phyloP scores from a whole-genome alignment of 2,888 invertebrate genomes.

The Ypsolopha scabrella region DNA sequence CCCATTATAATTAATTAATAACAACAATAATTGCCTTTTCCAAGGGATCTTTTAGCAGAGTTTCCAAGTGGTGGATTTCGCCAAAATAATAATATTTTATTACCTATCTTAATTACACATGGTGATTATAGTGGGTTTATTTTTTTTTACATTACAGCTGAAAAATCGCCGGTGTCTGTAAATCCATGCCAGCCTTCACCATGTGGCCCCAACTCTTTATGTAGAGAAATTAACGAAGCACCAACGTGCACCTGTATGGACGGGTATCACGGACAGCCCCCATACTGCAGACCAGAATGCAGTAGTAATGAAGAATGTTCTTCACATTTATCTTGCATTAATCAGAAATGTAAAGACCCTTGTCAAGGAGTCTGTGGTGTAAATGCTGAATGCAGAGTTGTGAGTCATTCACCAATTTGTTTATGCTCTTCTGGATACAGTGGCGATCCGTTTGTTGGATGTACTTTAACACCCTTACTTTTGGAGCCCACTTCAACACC shows the following conservation, averaged over 20 bases:
- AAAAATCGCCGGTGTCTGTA: constrained; percentile 52
- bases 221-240: constrained; percentile 74
- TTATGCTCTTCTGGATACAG: constrained; percentile 75
- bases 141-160: constrained; percentile 40
- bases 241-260: constrained; percentile 82
- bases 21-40: no score
- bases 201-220: constrained; percentile 83
- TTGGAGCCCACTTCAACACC: constrained; percentile 55
- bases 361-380: constrained; percentile 79
- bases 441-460: constrained; percentile 83
- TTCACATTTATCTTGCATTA: constrained; percentile 76
- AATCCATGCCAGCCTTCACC: constrained; percentile 83
- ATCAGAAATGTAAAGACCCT: constrained; percentile 82
- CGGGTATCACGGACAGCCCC: constrained; percentile 77
- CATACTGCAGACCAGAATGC: constrained; percentile 85
- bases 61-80: background rate
- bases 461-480: constrained; percentile 47
- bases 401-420: constrained; percentile 83
- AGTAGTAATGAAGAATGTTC: constrained; percentile 81
- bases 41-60: background rate
- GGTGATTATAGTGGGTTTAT: background rate
- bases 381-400: constrained; percentile 81
- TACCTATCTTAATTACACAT: no score
- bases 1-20: background rate
- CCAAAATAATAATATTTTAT: no score